A percentile compares a stretch with the other conserved stretches of the same genome.
Evolutionary conservation across 1,140 invertebrate species (phyloP).

Genomic region (Temnothorax nylanderi): DNA sequence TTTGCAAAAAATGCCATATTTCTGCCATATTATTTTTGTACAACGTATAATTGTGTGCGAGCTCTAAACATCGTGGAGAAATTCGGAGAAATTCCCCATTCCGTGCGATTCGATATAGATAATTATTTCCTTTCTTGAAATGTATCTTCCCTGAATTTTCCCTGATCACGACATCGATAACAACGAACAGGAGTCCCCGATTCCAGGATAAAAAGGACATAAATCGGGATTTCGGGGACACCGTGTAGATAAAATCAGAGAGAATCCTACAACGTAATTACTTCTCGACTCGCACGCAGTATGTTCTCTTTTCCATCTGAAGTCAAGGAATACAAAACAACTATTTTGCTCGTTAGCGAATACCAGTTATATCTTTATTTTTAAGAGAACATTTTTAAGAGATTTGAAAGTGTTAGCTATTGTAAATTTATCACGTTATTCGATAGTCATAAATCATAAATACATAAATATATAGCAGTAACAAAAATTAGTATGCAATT

Average conservation of each 20-base stretch:
- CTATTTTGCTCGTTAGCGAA: not conserved
- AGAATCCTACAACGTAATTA: conserved; percentile 44
- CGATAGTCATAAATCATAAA: not conserved
- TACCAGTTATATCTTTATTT: not conserved
- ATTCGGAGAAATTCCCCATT: not conserved
- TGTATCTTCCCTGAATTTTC: conserved; percentile 7
- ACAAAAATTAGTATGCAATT: not conserved
- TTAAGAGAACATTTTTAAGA: not conserved
- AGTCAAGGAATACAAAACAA: not conserved
- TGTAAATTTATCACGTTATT: not conserved
- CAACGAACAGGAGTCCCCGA: not conserved
- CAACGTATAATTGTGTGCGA: not conserved
- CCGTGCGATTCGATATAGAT: conserved; percentile 13
- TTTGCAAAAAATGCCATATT: conserved; percentile 13
- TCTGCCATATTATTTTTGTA: not conserved
- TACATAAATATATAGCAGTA: not conserved
- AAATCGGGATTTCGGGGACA: conserved; percentile 41
- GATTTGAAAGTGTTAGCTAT: too few relatives aligned
- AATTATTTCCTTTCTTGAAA: conserved; percentile 13
- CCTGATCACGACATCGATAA: conserved; percentile 6
- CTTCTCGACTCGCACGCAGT: not conserved
- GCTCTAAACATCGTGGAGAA: not conserved
- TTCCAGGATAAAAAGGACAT: conserved; percentile 28
- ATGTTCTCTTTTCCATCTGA: not conserved
- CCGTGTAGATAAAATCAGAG: conserved; percentile 29